Conservation (phyloP, 2,888 invertebrate species). For the Limulus polyphemus region DNA sequence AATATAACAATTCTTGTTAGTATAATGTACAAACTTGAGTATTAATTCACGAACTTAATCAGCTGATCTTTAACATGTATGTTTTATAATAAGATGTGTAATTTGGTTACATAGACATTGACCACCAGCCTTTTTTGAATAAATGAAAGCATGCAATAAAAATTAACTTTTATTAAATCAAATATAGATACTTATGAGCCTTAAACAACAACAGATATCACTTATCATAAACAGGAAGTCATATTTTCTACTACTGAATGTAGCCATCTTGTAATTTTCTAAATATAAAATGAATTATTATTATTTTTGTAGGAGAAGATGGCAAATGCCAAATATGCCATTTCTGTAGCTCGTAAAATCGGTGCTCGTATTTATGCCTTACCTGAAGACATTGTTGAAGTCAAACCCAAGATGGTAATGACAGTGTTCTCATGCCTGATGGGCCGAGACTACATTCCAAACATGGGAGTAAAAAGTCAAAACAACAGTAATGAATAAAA, state of each 20-base stretch:
- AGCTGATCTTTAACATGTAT: too few species aligned
- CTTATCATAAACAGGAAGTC: too few species aligned
- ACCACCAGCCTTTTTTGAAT: too few species aligned
- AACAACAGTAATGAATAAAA: neutral
- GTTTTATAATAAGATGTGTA: too few species aligned
- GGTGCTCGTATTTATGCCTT: constrained; percentile 96
- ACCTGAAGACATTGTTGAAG: constrained; percentile 96
- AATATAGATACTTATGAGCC: constrained; percentile 1
- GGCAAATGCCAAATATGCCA: constrained; percentile 98
- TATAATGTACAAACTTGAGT: too few species aligned
- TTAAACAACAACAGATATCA: too few species aligned
- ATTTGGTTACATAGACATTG: too few species aligned
- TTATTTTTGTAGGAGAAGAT: constrained; percentile 61
- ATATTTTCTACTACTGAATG: neutral
- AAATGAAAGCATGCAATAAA: too few species aligned
- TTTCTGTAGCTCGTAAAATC: constrained; percentile 92
- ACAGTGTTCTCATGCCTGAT: constrained; percentile 98
- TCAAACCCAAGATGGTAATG: constrained; percentile 98
- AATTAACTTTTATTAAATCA: neutral
- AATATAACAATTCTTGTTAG: too few species aligned
- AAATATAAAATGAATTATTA: constrained; percentile 4
- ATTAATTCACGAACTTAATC: too few species aligned
- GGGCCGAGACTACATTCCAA: constrained; percentile 89
- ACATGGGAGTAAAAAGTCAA: constrained; percentile 49
- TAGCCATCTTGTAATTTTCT: constrained; percentile 1